These are phyloP conservation scores for Lacerta agilis DNA, from an alignment of 2,797 vertebrate species.

Conservation along the genomic window DNA sequence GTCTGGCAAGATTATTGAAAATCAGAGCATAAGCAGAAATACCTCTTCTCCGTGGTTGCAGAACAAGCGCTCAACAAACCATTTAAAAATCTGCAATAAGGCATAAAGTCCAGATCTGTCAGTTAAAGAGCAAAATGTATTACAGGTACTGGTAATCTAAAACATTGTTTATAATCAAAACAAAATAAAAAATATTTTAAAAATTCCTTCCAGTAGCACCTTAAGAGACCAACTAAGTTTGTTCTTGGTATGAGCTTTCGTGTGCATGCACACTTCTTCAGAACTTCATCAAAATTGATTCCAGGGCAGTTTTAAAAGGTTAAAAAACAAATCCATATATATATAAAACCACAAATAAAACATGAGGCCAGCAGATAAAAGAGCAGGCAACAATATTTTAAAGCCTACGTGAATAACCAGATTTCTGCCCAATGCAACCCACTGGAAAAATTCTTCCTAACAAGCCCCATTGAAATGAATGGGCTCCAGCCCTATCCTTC, in stretches of 20 bases:
- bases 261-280: too few species aligned
- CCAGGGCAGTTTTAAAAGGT: not conserved
- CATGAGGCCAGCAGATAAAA: not conserved
- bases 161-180: not conserved
- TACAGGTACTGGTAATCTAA: not conserved
- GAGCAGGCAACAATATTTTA: not conserved
- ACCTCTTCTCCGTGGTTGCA: not conserved
- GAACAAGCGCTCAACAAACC: not conserved
- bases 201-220: too few species aligned
- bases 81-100: not conserved
- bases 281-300: not conserved
- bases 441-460: not conserved
- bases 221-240: too few species aligned
- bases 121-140: not conserved
- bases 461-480: not conserved
- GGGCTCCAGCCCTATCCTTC: too few species aligned
- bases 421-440: not conserved
- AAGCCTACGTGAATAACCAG: not conserved
- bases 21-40: not conserved
- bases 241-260: too few species aligned
- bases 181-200: too few species aligned
- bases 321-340: not conserved
- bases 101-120: not conserved
- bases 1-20: not conserved
- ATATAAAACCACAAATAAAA: not conserved